A percentile compares a stretch with the other conserved stretches of the same genome.
Conservation (phyloP, 2,113 vertebrate species). For the Burhinus bistriatus region DNA sequence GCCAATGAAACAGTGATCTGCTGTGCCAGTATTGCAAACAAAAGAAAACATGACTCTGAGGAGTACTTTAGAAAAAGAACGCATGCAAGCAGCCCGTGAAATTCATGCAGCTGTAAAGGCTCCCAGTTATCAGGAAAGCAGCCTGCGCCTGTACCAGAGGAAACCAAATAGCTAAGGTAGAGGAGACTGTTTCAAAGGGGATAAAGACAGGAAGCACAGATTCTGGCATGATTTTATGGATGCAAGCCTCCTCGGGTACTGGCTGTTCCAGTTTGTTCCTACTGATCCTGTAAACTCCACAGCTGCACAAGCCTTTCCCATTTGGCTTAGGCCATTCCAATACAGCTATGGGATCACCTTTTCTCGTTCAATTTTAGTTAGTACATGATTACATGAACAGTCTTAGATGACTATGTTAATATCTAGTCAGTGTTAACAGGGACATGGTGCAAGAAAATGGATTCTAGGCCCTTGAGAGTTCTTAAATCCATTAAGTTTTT, state of each 20-base stretch:
- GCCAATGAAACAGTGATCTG: neutral
- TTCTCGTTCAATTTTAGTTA: neutral
- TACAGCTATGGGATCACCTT: neutral
- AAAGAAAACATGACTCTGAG: accelerated
- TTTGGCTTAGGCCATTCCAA: neutral
- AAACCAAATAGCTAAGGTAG: neutral
- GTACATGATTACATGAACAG: neutral
- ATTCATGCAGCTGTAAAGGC: neutral
- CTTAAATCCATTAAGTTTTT: neutral
- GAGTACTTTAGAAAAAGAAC: neutral
- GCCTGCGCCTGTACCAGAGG: neutral
- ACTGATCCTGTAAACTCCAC: neutral
- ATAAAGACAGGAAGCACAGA: neutral
- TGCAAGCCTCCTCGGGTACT: neutral
- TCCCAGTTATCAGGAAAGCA: neutral
- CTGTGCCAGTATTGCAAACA: neutral
- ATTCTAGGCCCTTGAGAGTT: neutral
- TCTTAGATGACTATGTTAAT: neutral
- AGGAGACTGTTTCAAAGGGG: neutral
- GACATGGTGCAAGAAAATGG: neutral
- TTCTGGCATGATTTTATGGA: neutral
- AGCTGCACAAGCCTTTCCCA: neutral
- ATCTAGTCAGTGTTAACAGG: neutral
- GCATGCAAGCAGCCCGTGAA: neutral
- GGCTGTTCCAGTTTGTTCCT: neutral